Evolutionary conservation across 1,140 invertebrate species (phyloP), one percentile per base, ranked within the genome.

Genomic region (Megathymus violae): DNA sequence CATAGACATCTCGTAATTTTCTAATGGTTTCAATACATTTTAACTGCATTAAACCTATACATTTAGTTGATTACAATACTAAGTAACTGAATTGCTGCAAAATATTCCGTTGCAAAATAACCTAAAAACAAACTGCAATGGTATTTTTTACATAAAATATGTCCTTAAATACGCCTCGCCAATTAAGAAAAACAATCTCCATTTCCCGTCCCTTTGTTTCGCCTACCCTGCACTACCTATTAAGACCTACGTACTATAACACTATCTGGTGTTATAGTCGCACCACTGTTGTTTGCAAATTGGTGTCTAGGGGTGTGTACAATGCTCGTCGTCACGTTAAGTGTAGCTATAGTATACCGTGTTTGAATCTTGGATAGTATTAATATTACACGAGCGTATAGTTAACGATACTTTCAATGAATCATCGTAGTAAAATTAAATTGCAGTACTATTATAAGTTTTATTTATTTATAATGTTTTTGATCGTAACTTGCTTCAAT

Each of bases 161-260:
- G 34, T 34, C 44, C 14, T 17, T 34, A 44, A 27, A 31, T 36
- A 19, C 27, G 15, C 15, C 25, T 44, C 22, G 41, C 52, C 40
- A 58, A 58, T 58, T 58, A 58, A 34, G 14, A 58, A 58, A 56
- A 58, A 31, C 22, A 58, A 52, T 58, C 19, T 54, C 25, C 52
- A 16, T 22, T 58, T 58, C 25, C 40, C 22, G 15, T 43, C 22
- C 15, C 13, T 44, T 58, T 58, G 52, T 58, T 58, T 44, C 27
- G 41, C 10, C 7, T 58, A 58, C 52, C 19, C 52, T 19, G 31
- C 22, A 44, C 6, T 58, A 36, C 22, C 43, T 31, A 41, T n/a
- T 7, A 13, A 43, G 27, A 25, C 19, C 38, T 14, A 41, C 40
- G 25, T 46, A 27, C 14, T 58, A 46, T 25, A 9, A 44, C 25